Evolutionary conservation across 2,113 vertebrate species (phyloP).

Genomic region (Nannospalax galili): DNA sequence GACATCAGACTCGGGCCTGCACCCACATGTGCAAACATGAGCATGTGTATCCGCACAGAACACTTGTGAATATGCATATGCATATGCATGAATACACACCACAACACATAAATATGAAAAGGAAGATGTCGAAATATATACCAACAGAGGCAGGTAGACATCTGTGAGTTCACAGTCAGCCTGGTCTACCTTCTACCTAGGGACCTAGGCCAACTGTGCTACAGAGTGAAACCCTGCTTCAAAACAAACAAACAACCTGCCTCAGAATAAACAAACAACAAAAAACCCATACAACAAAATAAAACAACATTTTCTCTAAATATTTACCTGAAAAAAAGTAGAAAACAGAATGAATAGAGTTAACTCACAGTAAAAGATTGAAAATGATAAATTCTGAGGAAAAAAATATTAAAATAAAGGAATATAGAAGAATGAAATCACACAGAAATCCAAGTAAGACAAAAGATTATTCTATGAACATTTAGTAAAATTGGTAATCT

Average conservation of each 20-base stretch:
- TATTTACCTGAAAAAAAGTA: not conserved
- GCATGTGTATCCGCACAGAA: no score
- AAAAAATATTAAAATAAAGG: not conserved
- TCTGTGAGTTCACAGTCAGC: no score
- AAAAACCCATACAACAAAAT: no score
- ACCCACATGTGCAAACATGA: no score
- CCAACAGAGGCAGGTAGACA: no score
- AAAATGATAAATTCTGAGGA: not conserved
- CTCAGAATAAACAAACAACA: no score
- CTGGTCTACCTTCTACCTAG: no score
- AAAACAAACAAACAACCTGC: no score
- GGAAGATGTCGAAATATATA: not conserved
- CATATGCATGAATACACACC: not conserved
- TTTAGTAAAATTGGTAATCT: not conserved
- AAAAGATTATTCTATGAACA: not conserved
- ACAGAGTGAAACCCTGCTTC: no score
- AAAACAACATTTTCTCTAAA: no score
- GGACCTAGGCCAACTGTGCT: no score
- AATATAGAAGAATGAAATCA: not conserved
- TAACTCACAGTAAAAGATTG: not conserved
- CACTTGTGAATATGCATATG: not conserved
- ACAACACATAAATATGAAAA: not conserved
- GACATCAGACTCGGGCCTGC: not conserved
- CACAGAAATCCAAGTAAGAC: not conserved
- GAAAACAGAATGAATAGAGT: not conserved